These are phyloP conservation scores for Plotosus lineatus DNA, from an alignment of 2,113 vertebrate species.

Conservation along the genomic window DNA sequence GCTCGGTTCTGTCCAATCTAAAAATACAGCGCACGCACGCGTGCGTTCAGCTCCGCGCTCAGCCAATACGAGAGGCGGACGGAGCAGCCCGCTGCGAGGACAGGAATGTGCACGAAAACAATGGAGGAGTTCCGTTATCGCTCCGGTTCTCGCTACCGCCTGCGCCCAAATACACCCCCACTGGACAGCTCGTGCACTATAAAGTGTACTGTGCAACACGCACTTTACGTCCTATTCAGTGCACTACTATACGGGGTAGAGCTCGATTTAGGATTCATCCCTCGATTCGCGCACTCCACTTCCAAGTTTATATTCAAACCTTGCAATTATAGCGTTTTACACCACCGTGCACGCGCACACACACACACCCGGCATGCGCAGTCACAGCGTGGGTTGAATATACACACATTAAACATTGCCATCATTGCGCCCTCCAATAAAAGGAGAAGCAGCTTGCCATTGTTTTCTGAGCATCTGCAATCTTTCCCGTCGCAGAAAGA, in stretches of 20 bases:
- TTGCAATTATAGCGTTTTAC: no score
- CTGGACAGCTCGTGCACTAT: background rate
- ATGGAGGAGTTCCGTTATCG: constrained; percentile 46
- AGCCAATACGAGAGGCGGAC: constrained; percentile 32
- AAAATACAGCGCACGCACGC: background rate
- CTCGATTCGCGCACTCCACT: background rate
- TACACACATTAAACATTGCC: no score
- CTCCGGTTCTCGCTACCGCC: constrained; percentile 5
- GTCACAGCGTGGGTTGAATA: no score
- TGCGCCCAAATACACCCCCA: background rate
- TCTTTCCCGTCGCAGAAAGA: no score
- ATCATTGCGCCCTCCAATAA: no score
- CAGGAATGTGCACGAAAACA: constrained; percentile 47
- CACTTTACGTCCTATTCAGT: background rate
- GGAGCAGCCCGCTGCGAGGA: constrained; percentile 16
- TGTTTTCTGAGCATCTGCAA: no score
- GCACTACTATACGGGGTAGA: background rate
- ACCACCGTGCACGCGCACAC: no score
- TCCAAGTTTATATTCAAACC: no score
- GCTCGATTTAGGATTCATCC: background rate
- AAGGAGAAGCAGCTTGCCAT: no score
- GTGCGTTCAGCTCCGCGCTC: constrained; percentile 10
- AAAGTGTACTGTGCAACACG: background rate
- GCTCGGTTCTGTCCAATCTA: background rate
- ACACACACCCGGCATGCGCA: no score